Evolutionary conservation across 2,888 invertebrate genomes (phyloP).

Genomic region (Drosophila atripex): DNA sequence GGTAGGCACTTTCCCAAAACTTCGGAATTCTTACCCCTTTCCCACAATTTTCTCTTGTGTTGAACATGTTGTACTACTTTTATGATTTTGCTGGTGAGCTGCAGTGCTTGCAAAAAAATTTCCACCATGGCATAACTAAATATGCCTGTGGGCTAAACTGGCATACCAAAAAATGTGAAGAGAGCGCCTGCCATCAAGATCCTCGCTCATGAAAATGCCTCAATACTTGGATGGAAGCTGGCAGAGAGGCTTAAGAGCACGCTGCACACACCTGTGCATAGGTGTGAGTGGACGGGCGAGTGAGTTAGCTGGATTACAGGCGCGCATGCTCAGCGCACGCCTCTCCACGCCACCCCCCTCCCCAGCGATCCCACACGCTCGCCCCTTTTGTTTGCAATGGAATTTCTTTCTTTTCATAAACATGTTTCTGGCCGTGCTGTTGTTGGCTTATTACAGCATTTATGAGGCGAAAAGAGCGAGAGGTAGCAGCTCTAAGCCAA

Average conservation of each 20-base stretch:
- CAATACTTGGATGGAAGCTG: constrained; percentile 10
- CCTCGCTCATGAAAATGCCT: constrained; percentile 3
- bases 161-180: constrained; percentile 41
- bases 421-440: constrained; percentile 65
- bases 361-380: constrained; percentile 36
- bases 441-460: constrained; percentile 76
- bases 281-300: constrained; percentile 1
- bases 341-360: constrained; percentile 45
- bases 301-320: constrained; percentile 59
- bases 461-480: constrained; percentile 58
- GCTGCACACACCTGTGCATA: constrained; percentile 1
- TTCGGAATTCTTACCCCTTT: constrained; percentile 1
- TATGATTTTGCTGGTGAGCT: constrained; percentile 31
- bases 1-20: neutral
- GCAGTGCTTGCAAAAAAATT: constrained; percentile 26
- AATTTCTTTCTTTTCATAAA: constrained; percentile 81
- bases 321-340: constrained; percentile 58
- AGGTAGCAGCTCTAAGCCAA: constrained; percentile 63
- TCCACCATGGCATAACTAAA: constrained; percentile 68
- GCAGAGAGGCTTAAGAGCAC: constrained; percentile 32
- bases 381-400: constrained; percentile 76
- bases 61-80: constrained; percentile 67
- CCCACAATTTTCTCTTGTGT: constrained; percentile 10
- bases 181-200: constrained; percentile 1
- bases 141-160: constrained; percentile 58